phyloP scores from a whole-genome alignment of 2,113 vertebrate genomes.

The Gobio gobio region DNA sequence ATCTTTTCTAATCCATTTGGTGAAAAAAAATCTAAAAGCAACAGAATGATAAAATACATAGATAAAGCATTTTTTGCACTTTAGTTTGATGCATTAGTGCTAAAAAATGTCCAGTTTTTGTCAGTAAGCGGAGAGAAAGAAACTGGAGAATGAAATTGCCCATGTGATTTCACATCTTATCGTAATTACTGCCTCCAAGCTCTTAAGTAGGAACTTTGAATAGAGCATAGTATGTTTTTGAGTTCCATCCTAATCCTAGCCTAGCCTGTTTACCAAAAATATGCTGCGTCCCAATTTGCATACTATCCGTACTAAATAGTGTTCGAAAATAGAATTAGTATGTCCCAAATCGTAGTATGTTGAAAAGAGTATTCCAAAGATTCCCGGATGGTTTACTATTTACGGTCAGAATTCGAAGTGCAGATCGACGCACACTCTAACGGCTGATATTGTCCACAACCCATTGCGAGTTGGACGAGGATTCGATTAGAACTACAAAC shows the following conservation, averaged over 20 bases:
- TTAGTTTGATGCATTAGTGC: background rate
- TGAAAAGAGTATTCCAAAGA: no score
- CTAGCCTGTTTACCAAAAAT: background rate
- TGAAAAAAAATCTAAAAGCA: background rate
- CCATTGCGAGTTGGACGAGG: no score
- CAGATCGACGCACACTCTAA: no score
- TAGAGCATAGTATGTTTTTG: background rate
- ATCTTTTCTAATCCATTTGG: background rate
- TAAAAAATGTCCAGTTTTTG: background rate
- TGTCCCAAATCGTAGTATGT: no score
- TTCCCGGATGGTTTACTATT: no score
- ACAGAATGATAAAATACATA: background rate
- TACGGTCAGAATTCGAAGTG: no score
- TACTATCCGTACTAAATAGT: no score
- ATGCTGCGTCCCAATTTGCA: no score
- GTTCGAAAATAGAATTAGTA: no score
- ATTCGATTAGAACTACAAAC: no score
- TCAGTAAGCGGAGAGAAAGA: background rate
- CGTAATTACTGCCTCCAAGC: background rate
- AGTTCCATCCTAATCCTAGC: background rate
- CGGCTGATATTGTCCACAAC: no score
- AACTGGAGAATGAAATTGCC: background rate
- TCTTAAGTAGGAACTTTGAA: background rate
- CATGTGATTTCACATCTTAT: background rate
- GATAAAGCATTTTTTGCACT: background rate